phyloP scores from a whole-genome alignment of 2,797 vertebrate species.

The Poecilia gillii region DNA sequence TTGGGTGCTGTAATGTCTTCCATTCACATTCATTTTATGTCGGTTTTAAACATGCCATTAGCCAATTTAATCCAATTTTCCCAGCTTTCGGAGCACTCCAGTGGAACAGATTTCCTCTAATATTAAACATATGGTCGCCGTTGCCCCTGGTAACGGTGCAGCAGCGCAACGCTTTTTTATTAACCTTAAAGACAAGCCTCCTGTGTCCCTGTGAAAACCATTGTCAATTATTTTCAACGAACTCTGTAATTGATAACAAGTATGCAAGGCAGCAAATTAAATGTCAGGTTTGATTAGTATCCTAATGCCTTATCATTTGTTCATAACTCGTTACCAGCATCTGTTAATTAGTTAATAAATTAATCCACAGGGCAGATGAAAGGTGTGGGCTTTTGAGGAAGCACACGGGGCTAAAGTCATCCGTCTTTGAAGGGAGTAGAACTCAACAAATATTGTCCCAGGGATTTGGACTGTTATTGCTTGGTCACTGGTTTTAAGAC shows the following conservation, averaged over 20 bases:
- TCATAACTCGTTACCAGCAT: constrained; percentile 84
- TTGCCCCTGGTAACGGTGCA: constrained; percentile 76
- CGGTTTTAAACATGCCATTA: constrained; percentile 88
- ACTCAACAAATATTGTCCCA: constrained; percentile 79
- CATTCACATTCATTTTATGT: constrained; percentile 85
- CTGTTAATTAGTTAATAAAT: constrained; percentile 84
- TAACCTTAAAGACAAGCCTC: constrained; percentile 76
- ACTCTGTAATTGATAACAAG: constrained; percentile 82
- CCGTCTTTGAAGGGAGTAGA: constrained; percentile 74
- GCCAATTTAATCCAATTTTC: constrained; percentile 89
- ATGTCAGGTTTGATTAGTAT: constrained; percentile 84
- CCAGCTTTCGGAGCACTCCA: constrained; percentile 83
- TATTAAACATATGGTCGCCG: constrained; percentile 87
- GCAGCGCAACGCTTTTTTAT: constrained; percentile 48
- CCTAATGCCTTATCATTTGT: constrained; percentile 86
- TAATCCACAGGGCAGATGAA: constrained; percentile 74
- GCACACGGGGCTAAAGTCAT: constrained; percentile 71
- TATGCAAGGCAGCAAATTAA: constrained; percentile 85
- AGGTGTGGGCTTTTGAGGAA: constrained; percentile 64
- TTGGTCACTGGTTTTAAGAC: constrained; percentile 79
- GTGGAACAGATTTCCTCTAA: constrained; percentile 87
- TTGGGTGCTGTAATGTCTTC: constrained; percentile 81
- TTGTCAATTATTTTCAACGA: constrained; percentile 79
- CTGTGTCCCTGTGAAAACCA: constrained; percentile 65
- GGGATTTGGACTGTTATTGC: constrained; percentile 80